A percentile compares a stretch with the other conserved stretches of the same genome.
These are phyloP conservation scores for Mythimna vitellina DNA, from an alignment of 2,888 invertebrate species.

Conservation along the genomic window DNA sequence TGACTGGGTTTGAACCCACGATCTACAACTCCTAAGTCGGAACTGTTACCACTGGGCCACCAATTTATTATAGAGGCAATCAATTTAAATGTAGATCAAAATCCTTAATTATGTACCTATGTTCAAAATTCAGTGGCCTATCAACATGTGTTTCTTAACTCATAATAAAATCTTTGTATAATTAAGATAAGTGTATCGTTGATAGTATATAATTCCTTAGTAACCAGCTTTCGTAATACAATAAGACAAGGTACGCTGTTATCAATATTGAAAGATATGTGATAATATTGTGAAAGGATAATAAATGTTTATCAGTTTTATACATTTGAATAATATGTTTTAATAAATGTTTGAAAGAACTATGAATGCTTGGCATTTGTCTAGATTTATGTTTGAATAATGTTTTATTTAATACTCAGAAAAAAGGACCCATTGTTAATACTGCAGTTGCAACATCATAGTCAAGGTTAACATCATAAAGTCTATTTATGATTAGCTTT, in stretches of 20 bases:
- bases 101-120: conserved; percentile 11
- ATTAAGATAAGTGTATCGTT: conserved; percentile 13
- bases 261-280: conserved; percentile 46
- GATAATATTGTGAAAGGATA: conserved; percentile 37
- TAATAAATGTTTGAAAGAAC: background rate
- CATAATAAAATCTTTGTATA: conserved; percentile 19
- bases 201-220: conserved; percentile 31
- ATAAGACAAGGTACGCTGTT: conserved; percentile 23
- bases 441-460: background rate
- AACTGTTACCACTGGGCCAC: too few species aligned
- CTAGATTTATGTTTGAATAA: conserved; percentile 3
- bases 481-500: background rate
- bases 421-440: conserved; percentile 20
- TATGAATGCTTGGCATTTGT: conserved; percentile 1
- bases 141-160: conserved; percentile 5
- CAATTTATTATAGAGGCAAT: background rate
- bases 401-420: background rate
- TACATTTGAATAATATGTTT: background rate
- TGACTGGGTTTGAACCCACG: too few species aligned
- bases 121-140: conserved; percentile 21
- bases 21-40: too few species aligned
- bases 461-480: conserved; percentile 7
- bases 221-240: conserved; percentile 31
- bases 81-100: conserved; percentile 12
- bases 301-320: conserved; percentile 44